Conservation (phyloP, 2,113 vertebrate species). For the Chrysochloris asiatica region DNA sequence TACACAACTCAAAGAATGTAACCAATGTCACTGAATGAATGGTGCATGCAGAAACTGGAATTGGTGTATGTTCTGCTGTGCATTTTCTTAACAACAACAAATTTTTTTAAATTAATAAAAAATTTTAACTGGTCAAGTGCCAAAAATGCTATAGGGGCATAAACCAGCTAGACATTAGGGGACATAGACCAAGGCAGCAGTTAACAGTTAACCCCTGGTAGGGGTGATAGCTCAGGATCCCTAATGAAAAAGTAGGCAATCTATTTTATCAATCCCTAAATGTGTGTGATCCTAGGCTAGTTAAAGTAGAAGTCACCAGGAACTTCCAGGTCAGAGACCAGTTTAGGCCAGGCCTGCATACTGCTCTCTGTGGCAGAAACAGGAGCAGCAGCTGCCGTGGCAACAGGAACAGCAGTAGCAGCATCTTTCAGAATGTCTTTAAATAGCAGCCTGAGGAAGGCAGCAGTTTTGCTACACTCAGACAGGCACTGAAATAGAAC, state of each 20-base stretch:
- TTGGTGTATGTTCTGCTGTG: neutral
- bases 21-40: neutral
- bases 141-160: neutral
- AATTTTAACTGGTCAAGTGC: slow-evolving; percentile 19
- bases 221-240: neutral
- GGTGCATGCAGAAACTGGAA: neutral
- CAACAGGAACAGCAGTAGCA: neutral
- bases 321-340: neutral
- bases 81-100: neutral
- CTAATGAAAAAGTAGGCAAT: neutral
- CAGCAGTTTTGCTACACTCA: slow-evolving; percentile 65
- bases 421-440: slow-evolving; percentile 59
- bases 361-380: neutral
- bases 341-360: neutral
- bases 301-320: neutral
- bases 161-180: neutral
- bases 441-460: slow-evolving; percentile 74
- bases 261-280: neutral
- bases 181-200: neutral
- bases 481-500: slow-evolving; percentile 69
- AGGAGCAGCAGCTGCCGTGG: neutral
- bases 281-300: neutral
- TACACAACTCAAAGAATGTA: neutral
- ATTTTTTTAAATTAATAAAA: neutral
- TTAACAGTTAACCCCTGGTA: neutral